phyloP scores from a whole-genome alignment of 2,797 vertebrate species.

The Psittacula derbiana region DNA sequence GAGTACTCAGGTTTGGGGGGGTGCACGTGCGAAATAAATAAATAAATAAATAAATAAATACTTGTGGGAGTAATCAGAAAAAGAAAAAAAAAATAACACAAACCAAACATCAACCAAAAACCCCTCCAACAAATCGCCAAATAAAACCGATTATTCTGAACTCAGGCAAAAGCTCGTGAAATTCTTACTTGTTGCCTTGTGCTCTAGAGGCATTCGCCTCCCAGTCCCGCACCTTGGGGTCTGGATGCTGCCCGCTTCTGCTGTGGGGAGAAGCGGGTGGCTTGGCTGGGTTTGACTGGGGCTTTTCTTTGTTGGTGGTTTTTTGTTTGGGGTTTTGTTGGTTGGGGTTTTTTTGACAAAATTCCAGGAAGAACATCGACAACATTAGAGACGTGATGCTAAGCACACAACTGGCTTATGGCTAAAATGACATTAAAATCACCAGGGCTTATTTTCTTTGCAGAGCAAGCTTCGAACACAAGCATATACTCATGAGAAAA shows the following conservation, averaged over 20 bases:
- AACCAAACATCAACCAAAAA: background rate
- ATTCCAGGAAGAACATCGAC: constrained; percentile 17
- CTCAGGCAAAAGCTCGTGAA: background rate
- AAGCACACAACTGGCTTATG: constrained; percentile 16
- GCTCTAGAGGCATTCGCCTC: background rate
- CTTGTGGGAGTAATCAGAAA: background rate
- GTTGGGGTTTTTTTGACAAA: constrained; percentile 11
- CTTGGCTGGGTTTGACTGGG: background rate
- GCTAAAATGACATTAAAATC: constrained; percentile 44
- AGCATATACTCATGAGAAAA: constrained; percentile 37
- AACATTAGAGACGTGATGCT: constrained; percentile 5
- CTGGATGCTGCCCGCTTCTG: constrained; percentile 5
- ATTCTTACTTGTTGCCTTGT: constrained; percentile 68
- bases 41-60: background rate
- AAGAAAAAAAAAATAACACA: background rate
- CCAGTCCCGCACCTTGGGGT: constrained; percentile 7
- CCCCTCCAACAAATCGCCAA: background rate
- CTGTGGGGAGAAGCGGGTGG: background rate
- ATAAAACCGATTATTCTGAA: background rate
- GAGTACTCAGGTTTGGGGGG: background rate
- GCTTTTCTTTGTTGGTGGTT: background rate
- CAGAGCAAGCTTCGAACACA: background rate
- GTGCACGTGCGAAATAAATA: constrained; percentile 1
- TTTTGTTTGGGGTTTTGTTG: background rate
- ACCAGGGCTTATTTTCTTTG: constrained; percentile 16